Base-by-base conservation (phyloP, 1,140 invertebrate genomes). In the Diabrotica virgifera region DNA sequence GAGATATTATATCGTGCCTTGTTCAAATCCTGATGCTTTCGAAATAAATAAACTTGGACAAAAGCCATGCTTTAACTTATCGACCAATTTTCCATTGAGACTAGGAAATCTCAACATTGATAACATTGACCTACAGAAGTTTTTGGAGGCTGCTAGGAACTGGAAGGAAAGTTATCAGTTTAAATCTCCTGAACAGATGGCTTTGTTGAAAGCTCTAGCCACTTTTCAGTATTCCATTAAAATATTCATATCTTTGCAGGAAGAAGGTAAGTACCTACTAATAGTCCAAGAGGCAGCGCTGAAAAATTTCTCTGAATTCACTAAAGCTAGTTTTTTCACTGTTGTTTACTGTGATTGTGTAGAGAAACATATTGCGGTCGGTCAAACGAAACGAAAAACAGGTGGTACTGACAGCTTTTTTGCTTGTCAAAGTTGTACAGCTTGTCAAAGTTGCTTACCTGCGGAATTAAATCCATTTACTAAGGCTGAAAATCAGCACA, bases 191-290 rank as follows among this genome's bases (percentile, higher is more conserved):
- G 40, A 46, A 46, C 8, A n/a, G n/a, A 10, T 46, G n/a, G 40
- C 40, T 10, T 8, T 46, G 8, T 10, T 46, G 8, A 46, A 46
- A 46, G 40, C 40, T 10, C 8, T 46, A 10, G n/a, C 40, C 2
- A 46, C 40, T 46, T 46, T 10, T 46, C 40, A 46, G 40, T 46
- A 10, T n/a, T 8, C n/a, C n/a, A 46, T 46, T n/a, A 46, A 46
- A 46, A 10, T 46, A n/a, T 46, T 46, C n/a, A 5, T 46, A 10
- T 46, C 40, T 46, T 46, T 46, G n/a, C 40, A 46, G 5, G 40
- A 46, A 46, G 40, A 46, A 46, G 40, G 40, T 46, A 46, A 46
- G n/a, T n/a, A 46, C 24, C n/a, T n/a, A n/a, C n/a, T n/a, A n/a
- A n/a, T n/a, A n/a, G n/a, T n/a, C n/a, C n/a, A n/a, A n/a, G n/a